Evolutionary conservation across 2,113 vertebrate species (phyloP).

Genomic region (Lipotes vexillifer): DNA sequence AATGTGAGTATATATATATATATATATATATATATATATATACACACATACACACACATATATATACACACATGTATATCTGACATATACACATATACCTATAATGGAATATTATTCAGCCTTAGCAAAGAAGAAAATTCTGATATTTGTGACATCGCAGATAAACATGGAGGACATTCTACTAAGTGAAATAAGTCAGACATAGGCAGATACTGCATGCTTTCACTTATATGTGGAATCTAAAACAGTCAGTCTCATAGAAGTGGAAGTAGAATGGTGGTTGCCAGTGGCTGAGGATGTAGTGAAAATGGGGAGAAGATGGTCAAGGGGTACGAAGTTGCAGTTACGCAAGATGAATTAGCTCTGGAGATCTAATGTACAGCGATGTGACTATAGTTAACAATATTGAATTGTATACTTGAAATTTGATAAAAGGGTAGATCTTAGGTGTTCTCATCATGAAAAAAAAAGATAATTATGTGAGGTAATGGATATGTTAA

Average conservation of each 20-base stretch:
- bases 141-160: neutral
- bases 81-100: no score
- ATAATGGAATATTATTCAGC: neutral
- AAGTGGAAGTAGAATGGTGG: neutral
- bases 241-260: neutral
- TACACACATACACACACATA: rapidly evolving
- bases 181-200: neutral
- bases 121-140: neutral
- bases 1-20: no score
- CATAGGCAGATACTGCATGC: neutral
- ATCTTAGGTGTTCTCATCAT: neutral
- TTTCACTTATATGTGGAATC: neutral
- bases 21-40: no score
- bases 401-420: neutral
- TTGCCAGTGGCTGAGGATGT: neutral
- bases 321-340: neutral
- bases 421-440: neutral
- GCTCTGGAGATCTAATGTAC: neutral
- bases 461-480: neutral
- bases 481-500: neutral
- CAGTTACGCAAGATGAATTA: neutral
- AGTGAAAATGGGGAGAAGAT: neutral
- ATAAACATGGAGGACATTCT: neutral
- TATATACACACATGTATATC: neutral
- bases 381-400: neutral